phyloP scores from a whole-genome alignment of 2,888 invertebrate genomes.

The Zaprionus obscuricornis region DNA sequence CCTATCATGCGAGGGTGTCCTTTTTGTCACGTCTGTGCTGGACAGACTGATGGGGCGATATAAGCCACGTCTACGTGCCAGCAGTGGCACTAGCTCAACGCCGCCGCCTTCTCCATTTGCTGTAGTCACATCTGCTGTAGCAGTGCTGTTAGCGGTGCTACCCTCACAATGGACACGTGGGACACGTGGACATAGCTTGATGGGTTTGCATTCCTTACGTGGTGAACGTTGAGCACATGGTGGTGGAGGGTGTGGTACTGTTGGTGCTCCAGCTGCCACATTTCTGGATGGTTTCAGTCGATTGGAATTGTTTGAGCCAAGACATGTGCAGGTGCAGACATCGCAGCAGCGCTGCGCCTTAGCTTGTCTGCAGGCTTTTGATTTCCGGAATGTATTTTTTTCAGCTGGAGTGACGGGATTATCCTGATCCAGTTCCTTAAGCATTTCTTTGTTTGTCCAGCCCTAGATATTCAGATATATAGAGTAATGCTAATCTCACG shows the following conservation, averaged over 20 bases:
- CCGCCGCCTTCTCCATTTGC: conserved; percentile 85
- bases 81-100: conserved; percentile 90
- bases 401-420: conserved; percentile 81
- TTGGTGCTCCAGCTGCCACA: too few species aligned
- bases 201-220: conserved; percentile 49
- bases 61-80: conserved; percentile 87
- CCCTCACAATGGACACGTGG: conserved; percentile 47
- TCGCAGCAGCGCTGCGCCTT: conserved; percentile 79
- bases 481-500: not conserved
- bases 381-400: conserved; percentile 79
- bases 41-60: conserved; percentile 85
- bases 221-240: conserved; percentile 26
- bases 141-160: conserved; percentile 36
- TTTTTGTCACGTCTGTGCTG: conserved; percentile 85
- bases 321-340: conserved; percentile 81
- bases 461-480: conserved; percentile 78
- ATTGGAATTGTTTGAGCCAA: conserved; percentile 62
- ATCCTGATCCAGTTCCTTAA: conserved; percentile 82
- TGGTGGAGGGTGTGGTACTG: conserved; percentile 6
- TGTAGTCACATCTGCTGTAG: conserved; percentile 25
- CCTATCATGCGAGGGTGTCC: conserved; percentile 83
- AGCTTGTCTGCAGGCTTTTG: conserved; percentile 62
- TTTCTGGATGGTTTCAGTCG: conserved; percentile 55
- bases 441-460: conserved; percentile 83
- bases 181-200: conserved; percentile 72